These are phyloP conservation scores for Cottoperca gobio DNA, from an alignment of 2,797 vertebrate species.

Conservation along the genomic window DNA sequence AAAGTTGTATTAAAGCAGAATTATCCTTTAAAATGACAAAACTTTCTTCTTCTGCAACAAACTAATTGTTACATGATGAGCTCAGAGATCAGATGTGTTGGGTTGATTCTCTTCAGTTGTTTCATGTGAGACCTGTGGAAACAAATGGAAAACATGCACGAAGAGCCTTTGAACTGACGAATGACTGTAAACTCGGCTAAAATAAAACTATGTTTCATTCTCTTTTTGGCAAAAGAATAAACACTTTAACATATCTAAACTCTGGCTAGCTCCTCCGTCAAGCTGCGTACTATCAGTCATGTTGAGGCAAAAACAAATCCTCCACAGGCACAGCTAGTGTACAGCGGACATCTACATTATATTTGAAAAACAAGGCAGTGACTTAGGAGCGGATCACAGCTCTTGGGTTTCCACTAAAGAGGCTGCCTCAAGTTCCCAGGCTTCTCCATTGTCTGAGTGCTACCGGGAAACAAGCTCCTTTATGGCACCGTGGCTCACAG, in stretches of 20 bases:
- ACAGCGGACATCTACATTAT: constrained; percentile 58
- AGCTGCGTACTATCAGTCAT: constrained; percentile 44
- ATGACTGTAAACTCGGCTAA: constrained; percentile 31
- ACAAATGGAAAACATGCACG: constrained; percentile 46
- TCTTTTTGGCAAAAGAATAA: constrained; percentile 59
- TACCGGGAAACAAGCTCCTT: constrained; percentile 55
- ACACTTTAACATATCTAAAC: constrained; percentile 39
- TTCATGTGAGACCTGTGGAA: constrained; percentile 48
- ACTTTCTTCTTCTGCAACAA: not conserved
- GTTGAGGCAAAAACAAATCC: constrained; percentile 37
- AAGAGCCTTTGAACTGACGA: constrained; percentile 62
- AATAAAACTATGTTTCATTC: constrained; percentile 51
- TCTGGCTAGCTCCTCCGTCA: constrained; percentile 36
- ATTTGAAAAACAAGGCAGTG: constrained; percentile 66
- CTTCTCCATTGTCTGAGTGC: constrained; percentile 72
- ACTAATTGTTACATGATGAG: not conserved
- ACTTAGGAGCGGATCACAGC: constrained; percentile 66
- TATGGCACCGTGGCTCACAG: constrained; percentile 44
- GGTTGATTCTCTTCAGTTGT: constrained; percentile 11
- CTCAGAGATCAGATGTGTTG: constrained; percentile 12
- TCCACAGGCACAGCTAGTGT: constrained; percentile 30
- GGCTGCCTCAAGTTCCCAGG: constrained; percentile 76
- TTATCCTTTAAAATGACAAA: not conserved
- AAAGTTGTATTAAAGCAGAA: not conserved
- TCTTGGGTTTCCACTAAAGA: constrained; percentile 66